Conservation (phyloP, 2,888 invertebrate species). For the Adelphocoris suturalis region DNA sequence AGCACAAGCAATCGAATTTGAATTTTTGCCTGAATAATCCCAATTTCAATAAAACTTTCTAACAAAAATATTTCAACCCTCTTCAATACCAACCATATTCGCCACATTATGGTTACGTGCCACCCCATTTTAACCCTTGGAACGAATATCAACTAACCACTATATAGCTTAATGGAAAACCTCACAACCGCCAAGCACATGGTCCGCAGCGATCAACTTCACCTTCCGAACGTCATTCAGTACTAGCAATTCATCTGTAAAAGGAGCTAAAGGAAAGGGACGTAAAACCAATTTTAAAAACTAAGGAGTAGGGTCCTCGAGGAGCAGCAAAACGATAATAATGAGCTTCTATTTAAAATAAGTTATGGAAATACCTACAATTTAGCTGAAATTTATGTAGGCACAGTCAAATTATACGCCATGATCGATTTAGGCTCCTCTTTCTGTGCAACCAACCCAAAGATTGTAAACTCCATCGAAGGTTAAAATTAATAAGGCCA, state of each 20-base stretch:
- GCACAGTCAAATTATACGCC: neutral
- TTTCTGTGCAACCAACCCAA: conserved; percentile 17
- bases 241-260: neutral
- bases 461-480: conserved; percentile 25
- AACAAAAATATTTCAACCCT: conserved; percentile 10
- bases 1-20: no score
- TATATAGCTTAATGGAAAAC: conserved; percentile 33
- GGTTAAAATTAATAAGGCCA: neutral
- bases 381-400: neutral
- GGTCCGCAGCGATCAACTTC: conserved; percentile 17
- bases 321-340: no score
- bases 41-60: conserved; percentile 30
- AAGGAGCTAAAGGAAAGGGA: neutral
- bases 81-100: neutral
- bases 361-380: neutral
- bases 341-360: neutral
- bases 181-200: neutral
- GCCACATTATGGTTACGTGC: conserved; percentile 35
- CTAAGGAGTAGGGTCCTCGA: conserved; percentile 25
- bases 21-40: conserved; percentile 43
- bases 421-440: conserved; percentile 56
- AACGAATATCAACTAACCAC: conserved; percentile 20
- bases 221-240: neutral
- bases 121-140: conserved; percentile 22
- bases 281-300: conserved; percentile 56